phyloP scores from a whole-genome alignment of 2,113 vertebrate genomes.

The Coptodon bakossiorum region DNA sequence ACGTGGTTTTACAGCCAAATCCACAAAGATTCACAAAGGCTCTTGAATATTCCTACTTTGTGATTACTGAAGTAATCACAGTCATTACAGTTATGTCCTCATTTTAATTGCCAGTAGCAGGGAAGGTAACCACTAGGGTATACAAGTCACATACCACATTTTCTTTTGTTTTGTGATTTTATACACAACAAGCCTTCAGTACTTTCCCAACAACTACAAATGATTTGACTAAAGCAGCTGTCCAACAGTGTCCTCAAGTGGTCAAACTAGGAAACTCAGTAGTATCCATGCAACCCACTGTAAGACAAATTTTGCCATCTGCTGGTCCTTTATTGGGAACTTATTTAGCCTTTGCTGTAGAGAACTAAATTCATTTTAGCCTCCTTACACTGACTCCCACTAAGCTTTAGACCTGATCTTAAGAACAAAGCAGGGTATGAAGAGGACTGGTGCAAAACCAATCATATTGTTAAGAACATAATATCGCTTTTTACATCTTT shows the following conservation, averaged over 20 bases:
- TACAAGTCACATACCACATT: not conserved
- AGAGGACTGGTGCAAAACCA: not conserved
- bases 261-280: not conserved
- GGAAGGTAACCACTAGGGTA: not conserved
- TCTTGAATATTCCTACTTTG: constrained; percentile 18
- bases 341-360: not conserved
- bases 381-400: not conserved
- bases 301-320: not conserved
- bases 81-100: not conserved
- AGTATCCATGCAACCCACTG: not conserved
- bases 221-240: not conserved
- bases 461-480: not conserved
- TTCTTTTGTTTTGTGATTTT: not conserved
- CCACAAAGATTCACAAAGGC: constrained; percentile 7
- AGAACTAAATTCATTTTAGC: not conserved
- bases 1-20: not conserved
- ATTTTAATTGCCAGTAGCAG: not conserved
- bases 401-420: not conserved
- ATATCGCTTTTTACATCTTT: not conserved
- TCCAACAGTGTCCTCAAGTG: constrained; percentile 48
- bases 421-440: not conserved
- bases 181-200: not conserved
- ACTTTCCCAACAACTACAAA: not conserved
- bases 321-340: not conserved
- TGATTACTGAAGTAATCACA: not conserved